phyloP scores from a whole-genome alignment of 1,140 invertebrate species.

The Protaetia brevitarsis region DNA sequence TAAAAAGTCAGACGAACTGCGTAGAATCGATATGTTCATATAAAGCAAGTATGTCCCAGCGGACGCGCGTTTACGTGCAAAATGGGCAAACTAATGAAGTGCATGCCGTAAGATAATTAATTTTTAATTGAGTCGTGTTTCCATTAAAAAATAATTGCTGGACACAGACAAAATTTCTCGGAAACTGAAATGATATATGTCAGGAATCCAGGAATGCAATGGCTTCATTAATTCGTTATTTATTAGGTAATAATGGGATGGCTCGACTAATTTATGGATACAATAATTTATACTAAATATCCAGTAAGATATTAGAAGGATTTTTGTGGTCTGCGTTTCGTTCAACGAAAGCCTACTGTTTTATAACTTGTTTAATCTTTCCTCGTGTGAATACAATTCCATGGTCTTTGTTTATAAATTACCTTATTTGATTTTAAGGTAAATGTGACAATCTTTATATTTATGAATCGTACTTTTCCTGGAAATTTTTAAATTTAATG shows the following conservation, averaged over 20 bases:
- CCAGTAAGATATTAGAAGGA: no score
- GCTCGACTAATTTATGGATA: background rate
- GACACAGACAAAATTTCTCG: background rate
- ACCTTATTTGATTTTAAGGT: no score
- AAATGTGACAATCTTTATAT: no score
- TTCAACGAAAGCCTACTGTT: no score
- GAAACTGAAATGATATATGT: background rate
- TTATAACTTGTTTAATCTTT: no score
- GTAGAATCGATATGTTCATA: background rate
- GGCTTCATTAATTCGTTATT: slow-evolving; percentile 1
- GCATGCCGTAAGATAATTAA: slow-evolving; percentile 9
- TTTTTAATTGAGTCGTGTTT: slow-evolving; percentile 12
- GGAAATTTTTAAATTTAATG: no score
- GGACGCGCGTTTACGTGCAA: background rate
- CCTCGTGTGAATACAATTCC: no score
- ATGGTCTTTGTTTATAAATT: no score
- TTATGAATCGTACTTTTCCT: no score
- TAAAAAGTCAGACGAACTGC: background rate
- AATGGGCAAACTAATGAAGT: slow-evolving; percentile 4
- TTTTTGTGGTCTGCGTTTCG: no score
- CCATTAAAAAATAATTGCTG: slow-evolving; percentile 8
- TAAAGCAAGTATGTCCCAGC: background rate
- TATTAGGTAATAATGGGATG: background rate
- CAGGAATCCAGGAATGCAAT: background rate
- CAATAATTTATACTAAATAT: background rate